Percentiles rank a stretch among this genome's conserved stretches.
These are phyloP conservation scores for Planococcus citri DNA, from an alignment of 1,140 invertebrate genomes.

Conservation along the genomic window DNA sequence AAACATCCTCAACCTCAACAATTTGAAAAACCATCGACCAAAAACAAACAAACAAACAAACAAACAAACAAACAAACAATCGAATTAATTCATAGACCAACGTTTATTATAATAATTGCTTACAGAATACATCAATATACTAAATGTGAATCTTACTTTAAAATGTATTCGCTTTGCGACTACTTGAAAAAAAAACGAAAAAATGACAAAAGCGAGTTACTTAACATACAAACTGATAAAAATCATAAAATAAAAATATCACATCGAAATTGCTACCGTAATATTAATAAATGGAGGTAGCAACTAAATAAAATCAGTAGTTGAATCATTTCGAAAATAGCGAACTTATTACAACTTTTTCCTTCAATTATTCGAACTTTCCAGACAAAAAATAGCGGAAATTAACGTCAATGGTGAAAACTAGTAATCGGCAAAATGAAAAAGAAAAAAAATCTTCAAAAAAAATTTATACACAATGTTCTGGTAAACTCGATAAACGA, in stretches of 20 bases:
- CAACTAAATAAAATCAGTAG: slow-evolving; percentile 12
- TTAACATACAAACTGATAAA: slow-evolving; percentile 13
- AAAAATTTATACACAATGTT: neutral
- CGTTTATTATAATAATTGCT: neutral
- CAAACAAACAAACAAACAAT: neutral
- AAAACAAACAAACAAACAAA: too few relatives aligned
- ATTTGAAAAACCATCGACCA: too few relatives aligned
- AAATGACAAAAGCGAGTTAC: neutral
- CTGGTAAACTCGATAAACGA: neutral
- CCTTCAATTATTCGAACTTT: neutral
- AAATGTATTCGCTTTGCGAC: slow-evolving; percentile 14
- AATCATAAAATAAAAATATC: slow-evolving; percentile 20
- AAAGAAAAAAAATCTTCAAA: too few relatives aligned
- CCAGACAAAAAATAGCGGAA: neutral
- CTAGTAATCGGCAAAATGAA: neutral
- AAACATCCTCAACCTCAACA: too few relatives aligned
- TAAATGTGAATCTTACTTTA: neutral
- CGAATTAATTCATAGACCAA: neutral
- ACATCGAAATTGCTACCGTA: slow-evolving; percentile 18
- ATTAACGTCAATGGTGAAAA: too few relatives aligned
- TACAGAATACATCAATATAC: slow-evolving; percentile 3
- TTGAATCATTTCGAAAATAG: neutral
- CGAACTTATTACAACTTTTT: neutral
- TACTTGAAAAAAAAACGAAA: slow-evolving; percentile 1
- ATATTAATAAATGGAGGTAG: slow-evolving; percentile 1